phyloP scores from a whole-genome alignment of 2,888 invertebrate genomes.

The Pteria penguin region DNA sequence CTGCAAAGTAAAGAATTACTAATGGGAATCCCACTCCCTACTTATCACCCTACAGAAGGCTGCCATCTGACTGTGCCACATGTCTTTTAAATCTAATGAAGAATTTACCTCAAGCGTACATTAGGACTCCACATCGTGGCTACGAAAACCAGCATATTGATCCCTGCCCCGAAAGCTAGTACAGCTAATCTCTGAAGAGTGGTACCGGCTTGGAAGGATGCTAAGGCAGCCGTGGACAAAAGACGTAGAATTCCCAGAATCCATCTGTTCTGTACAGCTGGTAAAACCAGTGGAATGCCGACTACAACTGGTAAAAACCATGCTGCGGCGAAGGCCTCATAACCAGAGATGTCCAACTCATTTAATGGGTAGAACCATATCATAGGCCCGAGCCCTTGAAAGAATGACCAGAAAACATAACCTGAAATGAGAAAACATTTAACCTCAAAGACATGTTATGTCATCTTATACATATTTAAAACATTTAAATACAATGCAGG shows the following conservation, averaged over 20 bases:
- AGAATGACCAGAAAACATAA: constrained; percentile 79
- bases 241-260: constrained; percentile 68
- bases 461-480: too few relatives aligned
- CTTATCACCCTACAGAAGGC: too few relatives aligned
- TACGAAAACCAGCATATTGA: constrained; percentile 73
- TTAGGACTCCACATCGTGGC: constrained; percentile 71
- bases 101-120: constrained; percentile 65
- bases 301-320: constrained; percentile 74
- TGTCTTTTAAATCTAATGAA: background rate
- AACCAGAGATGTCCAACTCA: constrained; percentile 80
- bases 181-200: constrained; percentile 74
- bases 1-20: too few relatives aligned
- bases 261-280: constrained; percentile 61
- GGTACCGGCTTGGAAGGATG: constrained; percentile 77
- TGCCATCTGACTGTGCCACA: too few relatives aligned
- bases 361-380: constrained; percentile 81
- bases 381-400: constrained; percentile 79
- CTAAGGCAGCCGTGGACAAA: constrained; percentile 65
- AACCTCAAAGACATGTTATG: too few relatives aligned
- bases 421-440: too few relatives aligned
- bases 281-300: constrained; percentile 57
- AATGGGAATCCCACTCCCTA: too few relatives aligned
- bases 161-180: constrained; percentile 73
- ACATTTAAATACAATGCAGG: too few relatives aligned
- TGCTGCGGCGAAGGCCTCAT: constrained; percentile 77